Conservation (phyloP, 2,888 invertebrate species). For the Ectemnius cavifrons region DNA sequence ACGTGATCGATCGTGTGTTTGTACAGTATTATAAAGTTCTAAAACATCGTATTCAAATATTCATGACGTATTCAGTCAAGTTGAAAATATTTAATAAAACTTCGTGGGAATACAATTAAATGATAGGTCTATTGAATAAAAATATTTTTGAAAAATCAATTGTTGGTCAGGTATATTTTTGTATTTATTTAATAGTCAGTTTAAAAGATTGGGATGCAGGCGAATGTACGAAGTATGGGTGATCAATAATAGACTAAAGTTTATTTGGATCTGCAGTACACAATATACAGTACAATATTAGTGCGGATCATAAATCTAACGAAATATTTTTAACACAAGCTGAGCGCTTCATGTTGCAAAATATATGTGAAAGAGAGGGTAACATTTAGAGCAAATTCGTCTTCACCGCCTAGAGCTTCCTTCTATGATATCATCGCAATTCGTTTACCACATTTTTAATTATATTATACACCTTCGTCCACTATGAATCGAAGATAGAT, state of each 20-base stretch:
- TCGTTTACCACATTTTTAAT: neutral
- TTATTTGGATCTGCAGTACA: conserved; percentile 73
- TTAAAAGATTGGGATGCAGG: too few species aligned
- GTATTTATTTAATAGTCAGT: neutral
- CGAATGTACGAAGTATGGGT: neutral
- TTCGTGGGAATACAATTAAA: too few species aligned
- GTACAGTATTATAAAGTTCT: too few species aligned
- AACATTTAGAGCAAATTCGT: conserved; percentile 23
- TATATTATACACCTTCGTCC: too few species aligned
- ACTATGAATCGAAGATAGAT: too few species aligned
- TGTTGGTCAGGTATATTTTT: neutral
- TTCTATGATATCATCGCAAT: neutral
- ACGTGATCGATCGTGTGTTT: too few species aligned
- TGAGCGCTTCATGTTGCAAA: conserved; percentile 47
- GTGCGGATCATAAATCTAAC: conserved; percentile 66
- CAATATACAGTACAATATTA: conserved; percentile 73
- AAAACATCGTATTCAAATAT: too few species aligned
- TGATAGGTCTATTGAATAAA: neutral
- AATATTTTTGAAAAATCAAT: neutral
- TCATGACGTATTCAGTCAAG: too few species aligned
- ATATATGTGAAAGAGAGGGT: conserved; percentile 30
- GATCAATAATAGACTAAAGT: conserved; percentile 70
- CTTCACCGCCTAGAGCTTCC: neutral
- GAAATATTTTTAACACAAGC: conserved; percentile 60
- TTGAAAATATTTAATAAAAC: too few species aligned